phyloP scores from a whole-genome alignment of 2,797 vertebrate species.

The Tympanoctomys barrerae region DNA sequence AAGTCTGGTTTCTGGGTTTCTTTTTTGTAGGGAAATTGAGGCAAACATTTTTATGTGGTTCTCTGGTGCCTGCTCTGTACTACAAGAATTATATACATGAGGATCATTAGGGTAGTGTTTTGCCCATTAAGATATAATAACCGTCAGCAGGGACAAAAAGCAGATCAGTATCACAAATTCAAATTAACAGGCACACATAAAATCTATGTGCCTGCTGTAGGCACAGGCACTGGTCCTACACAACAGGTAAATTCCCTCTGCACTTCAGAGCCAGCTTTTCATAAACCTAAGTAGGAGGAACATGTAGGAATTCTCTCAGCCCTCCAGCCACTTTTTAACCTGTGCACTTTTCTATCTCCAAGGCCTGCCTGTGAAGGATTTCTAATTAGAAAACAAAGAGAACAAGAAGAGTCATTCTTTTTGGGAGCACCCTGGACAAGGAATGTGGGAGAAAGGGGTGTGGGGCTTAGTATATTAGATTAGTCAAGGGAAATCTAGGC shows the following conservation, averaged over 20 bases:
- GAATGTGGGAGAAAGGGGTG: not conserved
- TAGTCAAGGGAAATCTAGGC: slow-evolving; percentile 16
- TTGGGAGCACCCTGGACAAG: not conserved
- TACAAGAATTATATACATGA: slow-evolving; percentile 95
- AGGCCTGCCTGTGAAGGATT: not conserved
- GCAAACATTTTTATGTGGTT: slow-evolving; percentile 95
- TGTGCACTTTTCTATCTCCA: not conserved
- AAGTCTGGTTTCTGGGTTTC: slow-evolving; percentile 92
- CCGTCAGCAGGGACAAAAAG: slow-evolving; percentile 97
- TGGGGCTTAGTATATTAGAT: not conserved
- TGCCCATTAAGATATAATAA: slow-evolving; percentile 97
- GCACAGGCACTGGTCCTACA: slow-evolving; percentile 79
- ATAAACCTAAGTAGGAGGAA: slow-evolving; percentile 24
- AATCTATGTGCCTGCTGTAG: slow-evolving; percentile 87
- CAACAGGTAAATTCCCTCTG: slow-evolving; percentile 79
- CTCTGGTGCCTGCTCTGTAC: slow-evolving; percentile 94
- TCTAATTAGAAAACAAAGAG: slow-evolving; percentile 23
- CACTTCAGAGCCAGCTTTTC: slow-evolving; percentile 65
- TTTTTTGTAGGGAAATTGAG: slow-evolving; percentile 93
- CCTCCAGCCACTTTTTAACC: slow-evolving; percentile 43
- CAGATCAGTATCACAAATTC: slow-evolving; percentile 94
- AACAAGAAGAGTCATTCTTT: not conserved
- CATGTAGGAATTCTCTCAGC: not conserved
- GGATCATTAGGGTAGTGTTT: slow-evolving; percentile 97
- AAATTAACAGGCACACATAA: slow-evolving; percentile 94